Conservation (phyloP, 2,888 invertebrate genomes). For the Trichopria drosophilae region DNA sequence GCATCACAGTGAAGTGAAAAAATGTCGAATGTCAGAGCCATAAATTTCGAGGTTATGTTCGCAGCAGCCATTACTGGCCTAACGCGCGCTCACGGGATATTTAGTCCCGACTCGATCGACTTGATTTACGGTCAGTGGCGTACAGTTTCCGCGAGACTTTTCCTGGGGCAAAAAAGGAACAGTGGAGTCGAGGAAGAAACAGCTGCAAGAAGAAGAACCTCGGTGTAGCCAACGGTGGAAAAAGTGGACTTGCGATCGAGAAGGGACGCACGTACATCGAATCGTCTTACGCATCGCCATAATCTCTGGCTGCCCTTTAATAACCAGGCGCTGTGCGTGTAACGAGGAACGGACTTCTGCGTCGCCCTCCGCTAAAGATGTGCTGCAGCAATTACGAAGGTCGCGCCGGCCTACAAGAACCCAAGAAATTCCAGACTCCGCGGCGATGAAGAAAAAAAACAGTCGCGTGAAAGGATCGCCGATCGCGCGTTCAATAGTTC, state of each 20-base stretch:
- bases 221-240: too few species aligned
- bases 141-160: constrained; percentile 8
- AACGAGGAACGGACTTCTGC: constrained; percentile 30
- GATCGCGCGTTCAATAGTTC: constrained; percentile 52
- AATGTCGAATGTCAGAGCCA: too few species aligned
- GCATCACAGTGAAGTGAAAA: too few species aligned
- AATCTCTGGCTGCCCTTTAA: constrained; percentile 54
- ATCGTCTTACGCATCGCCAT: constrained; percentile 49
- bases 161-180: too few species aligned
- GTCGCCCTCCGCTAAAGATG: constrained; percentile 25
- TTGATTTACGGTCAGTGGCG: too few species aligned
- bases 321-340: constrained; percentile 46
- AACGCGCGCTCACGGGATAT: background rate
- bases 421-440: too few species aligned
- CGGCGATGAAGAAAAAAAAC: too few species aligned
- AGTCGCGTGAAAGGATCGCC: constrained; percentile 43
- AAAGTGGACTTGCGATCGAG: too few species aligned
- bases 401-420: constrained; percentile 25
- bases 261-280: constrained; percentile 40
- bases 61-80: too few species aligned
- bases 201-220: too few species aligned
- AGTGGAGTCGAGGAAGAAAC: too few species aligned
- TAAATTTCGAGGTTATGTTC: too few species aligned
- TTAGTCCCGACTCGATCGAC: background rate
- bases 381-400: constrained; percentile 28